A percentile compares a stretch with the other conserved stretches of the same genome.
These are phyloP conservation scores for Tretioscincus oriximinensis DNA, from an alignment of 2,113 vertebrate species.

Conservation along the genomic window DNA sequence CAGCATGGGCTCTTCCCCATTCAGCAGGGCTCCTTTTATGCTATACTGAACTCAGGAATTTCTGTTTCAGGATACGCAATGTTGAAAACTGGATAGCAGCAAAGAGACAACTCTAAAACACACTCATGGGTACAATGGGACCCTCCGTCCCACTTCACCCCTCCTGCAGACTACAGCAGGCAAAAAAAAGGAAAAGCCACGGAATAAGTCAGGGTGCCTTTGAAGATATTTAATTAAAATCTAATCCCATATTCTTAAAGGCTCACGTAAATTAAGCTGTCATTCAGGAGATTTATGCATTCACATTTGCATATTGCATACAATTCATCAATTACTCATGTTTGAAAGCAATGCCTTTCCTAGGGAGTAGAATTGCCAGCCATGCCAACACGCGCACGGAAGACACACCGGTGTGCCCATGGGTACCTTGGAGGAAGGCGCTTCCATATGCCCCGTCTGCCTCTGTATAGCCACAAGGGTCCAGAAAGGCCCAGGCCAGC, in stretches of 20 bases:
- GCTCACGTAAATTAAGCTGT: constrained; percentile 89
- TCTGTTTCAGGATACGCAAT: too few species aligned
- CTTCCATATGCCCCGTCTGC: constrained; percentile 71
- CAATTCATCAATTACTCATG: constrained; percentile 85
- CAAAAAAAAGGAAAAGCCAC: constrained; percentile 48
- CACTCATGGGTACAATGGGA: constrained; percentile 34
- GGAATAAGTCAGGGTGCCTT: constrained; percentile 84
- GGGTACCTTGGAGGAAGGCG: constrained; percentile 65
- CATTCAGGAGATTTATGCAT: constrained; percentile 88
- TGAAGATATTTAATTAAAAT: constrained; percentile 92
- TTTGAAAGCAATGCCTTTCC: constrained; percentile 80
- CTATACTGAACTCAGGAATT: too few species aligned
- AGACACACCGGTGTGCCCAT: constrained; percentile 47
- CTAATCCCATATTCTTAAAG: constrained; percentile 89
- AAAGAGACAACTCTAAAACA: not conserved
- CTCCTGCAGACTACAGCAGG: constrained; percentile 60
- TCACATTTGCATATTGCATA: constrained; percentile 85
- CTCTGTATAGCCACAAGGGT: constrained; percentile 7
- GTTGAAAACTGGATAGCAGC: too few species aligned
- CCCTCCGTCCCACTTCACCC: constrained; percentile 36
- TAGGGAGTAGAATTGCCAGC: constrained; percentile 70
- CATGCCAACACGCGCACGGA: constrained; percentile 61
- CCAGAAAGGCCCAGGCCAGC: constrained; percentile 28
- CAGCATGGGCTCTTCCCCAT: too few species aligned
- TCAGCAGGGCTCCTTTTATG: too few species aligned